Percentiles rank a stretch among this genome's conserved stretches.
phyloP scores from a whole-genome alignment of 2,797 vertebrate genomes.

The Thaleichthys pacificus region DNA sequence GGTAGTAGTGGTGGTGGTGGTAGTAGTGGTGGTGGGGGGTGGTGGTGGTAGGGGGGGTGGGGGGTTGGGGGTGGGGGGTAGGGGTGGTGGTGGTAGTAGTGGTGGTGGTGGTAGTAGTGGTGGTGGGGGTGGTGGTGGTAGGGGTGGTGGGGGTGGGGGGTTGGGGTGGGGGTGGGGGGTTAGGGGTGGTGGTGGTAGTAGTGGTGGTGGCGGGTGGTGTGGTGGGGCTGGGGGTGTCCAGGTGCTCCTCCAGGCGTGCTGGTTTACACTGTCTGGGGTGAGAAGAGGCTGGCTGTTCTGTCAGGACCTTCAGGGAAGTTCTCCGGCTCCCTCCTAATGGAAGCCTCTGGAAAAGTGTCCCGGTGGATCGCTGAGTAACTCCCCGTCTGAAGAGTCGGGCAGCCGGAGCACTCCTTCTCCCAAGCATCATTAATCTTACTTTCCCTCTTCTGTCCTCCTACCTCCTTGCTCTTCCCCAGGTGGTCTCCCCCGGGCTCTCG shows the following conservation, averaged over 20 bases:
- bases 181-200: too few relatives aligned
- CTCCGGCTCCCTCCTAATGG: conserved; percentile 56
- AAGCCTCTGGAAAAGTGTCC: conserved; percentile 47
- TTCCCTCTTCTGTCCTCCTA: conserved; percentile 66
- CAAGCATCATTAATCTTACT: conserved; percentile 76
- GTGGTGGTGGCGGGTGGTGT: not conserved
- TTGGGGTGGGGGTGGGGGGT: not conserved
- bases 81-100: not conserved
- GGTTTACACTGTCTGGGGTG: conserved; percentile 34
- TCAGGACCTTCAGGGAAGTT: conserved; percentile 28
- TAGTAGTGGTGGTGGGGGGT: too few relatives aligned
- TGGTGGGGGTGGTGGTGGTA: not conserved
- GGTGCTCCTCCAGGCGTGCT: conserved; percentile 26
- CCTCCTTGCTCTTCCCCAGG: conserved; percentile 60
- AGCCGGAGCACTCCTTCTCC: conserved; percentile 66
- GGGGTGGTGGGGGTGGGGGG: not conserved
- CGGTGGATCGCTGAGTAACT: conserved; percentile 62
- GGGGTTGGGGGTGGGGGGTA: too few relatives aligned
- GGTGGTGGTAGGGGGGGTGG: too few relatives aligned
- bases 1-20: too few relatives aligned
- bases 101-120: too few relatives aligned
- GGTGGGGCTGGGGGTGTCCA: not conserved
- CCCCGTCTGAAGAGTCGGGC: conserved; percentile 63
- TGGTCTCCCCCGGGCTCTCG: conserved; percentile 64
- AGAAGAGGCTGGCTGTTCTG: conserved; percentile 20